These are phyloP conservation scores for Hippopotamus amphibius DNA, from an alignment of 2,113 vertebrate species.

Conservation along the genomic window DNA sequence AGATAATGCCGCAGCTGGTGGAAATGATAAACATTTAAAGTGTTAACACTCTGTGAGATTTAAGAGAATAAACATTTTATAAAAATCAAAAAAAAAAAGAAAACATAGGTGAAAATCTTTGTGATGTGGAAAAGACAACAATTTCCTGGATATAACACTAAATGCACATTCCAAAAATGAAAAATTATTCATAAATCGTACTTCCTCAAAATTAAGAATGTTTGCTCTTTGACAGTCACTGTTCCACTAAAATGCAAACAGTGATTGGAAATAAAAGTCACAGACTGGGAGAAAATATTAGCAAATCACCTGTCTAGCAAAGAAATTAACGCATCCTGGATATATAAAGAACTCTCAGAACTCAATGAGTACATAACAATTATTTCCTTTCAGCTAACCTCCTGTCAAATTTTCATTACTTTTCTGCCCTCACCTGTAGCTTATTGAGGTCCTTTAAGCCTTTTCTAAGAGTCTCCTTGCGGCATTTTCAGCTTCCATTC, in stretches of 20 bases:
- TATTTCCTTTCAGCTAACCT: neutral
- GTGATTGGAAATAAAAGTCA: neutral
- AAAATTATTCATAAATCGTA: neutral
- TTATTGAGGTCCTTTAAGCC: neutral
- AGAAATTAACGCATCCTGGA: neutral
- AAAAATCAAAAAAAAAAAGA: neutral
- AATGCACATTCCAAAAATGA: neutral
- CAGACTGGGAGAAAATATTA: neutral
- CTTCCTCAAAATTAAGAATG: neutral
- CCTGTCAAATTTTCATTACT: neutral
- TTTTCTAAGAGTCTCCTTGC: neutral
- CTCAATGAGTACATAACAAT: neutral
- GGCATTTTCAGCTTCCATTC: neutral
- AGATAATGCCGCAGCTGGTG: slow-evolving; percentile 69
- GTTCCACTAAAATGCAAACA: neutral
- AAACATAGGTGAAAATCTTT: neutral
- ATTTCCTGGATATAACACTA: neutral
- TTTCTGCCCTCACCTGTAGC: neutral
- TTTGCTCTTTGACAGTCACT: neutral
- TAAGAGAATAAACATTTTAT: slow-evolving; percentile 77
- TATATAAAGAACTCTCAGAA: neutral
- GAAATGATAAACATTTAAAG: slow-evolving; percentile 69
- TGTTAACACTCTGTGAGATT: slow-evolving; percentile 80
- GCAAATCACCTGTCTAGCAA: neutral
- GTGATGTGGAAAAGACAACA: neutral